Evolutionary conservation across 2,888 invertebrate genomes (phyloP), one percentile per base, ranked within the genome.

Genomic region (Phyto melanocephala): DNA sequence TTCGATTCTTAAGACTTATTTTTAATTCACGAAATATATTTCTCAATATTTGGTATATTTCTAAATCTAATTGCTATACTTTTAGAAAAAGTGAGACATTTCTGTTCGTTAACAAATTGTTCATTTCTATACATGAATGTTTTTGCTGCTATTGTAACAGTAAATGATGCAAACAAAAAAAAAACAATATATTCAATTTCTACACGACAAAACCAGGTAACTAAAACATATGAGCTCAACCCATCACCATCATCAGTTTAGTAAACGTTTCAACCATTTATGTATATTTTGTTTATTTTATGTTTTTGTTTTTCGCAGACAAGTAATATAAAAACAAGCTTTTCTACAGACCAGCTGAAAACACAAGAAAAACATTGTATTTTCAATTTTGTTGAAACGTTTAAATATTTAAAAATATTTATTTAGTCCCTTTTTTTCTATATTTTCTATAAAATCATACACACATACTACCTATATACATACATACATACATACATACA

Each of bases 341-440:
- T 54, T 68, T 15, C 40, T 20, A 33, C 8, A n/a, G 4, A 67
- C 37, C 8, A 20, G 24, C 6, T 28, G 28, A 11, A 63, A 42
- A 8, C 35, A 37, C 24, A 22, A 13, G n/a, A 28, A 60, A 11
- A 47, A 20, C 7, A 47, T 8, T 42, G 5, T 58, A 63, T 40
- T 50, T 58, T 72, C 58, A 52, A 45, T 60, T 67, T 67, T 67
- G 67, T 60, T 45, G 65, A 52, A 74, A 60, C 52, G 17, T 67
- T 72, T 60, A 67, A 77, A 68, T 62, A 35, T 67, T 75, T 70
- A 35, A 70, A 35, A 60, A 52, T 40, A 10, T 58, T 79, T 79
- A 42, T 17, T 65, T 67, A 28, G 11, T 45, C 11, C n/a, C 35
- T 15, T 24, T 52, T 67, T 76, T 54, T 63, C 6, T 45, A 6